Evolutionary conservation across 2,888 invertebrate species (phyloP), one percentile per base, ranked within the genome.

Genomic region (Neocrepidodera transversa): DNA sequence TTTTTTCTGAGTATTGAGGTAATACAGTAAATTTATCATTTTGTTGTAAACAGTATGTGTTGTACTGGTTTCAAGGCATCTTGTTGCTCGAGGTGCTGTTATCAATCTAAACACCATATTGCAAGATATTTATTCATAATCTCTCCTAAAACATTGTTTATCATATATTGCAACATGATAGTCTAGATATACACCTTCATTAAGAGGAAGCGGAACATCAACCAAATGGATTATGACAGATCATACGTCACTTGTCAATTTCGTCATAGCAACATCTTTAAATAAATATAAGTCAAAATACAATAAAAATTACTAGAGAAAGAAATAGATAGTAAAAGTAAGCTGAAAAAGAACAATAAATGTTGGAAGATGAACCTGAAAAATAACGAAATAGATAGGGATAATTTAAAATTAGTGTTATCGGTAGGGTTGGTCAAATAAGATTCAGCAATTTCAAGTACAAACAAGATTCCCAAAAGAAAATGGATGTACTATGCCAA

Each of bases 1-100:
- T 77, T 70, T 73, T 73, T 73, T 74, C 74, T 78, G 79, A 79
- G 79, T 79, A 76, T 77, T 79, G 79, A 79, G 79, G 79, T 79
- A 79, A 78, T 78, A 77, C 74, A 76, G 74, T 74, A 71, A 68
- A 68, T 68, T 69, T 64, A 67, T 70, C 56, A 68, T 69, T 74
- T 75, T 73, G 73, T 77, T 76, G 74, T 76, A 74, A 76, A 75
- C 74, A 75, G 72, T 72, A 66, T 77, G 74, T 79, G 77, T 80
- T 80, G 80, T 80, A 80, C 80, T 80, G 78, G 78, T 75, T n/a
- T 78, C 75, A 80, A 80, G 80, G 80, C 80, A 80, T 78, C 80
- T 79, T 80, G 79, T 79, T 80, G 76, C 77, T 64, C 70, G 59
- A 66, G 63, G 63, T 65, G 65, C 53, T 42, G 6, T 63, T 57